phyloP scores from a whole-genome alignment of 1,140 invertebrate genomes.

The Macrostomum lignano region DNA sequence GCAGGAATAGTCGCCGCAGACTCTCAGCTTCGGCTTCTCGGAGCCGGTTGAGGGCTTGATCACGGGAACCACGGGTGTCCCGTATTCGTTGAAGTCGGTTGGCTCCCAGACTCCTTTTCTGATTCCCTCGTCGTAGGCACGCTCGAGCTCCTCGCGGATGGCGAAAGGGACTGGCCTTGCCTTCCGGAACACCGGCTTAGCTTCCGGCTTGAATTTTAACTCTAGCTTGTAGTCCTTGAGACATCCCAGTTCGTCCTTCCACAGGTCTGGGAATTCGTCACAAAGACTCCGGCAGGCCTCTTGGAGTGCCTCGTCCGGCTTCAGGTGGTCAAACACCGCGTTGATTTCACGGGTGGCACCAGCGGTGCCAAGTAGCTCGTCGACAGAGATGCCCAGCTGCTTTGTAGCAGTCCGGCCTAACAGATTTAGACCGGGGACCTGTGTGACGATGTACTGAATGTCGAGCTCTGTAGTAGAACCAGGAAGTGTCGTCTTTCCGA shows the following conservation, averaged over 20 bases:
- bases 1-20: conserved; percentile 3
- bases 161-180: not conserved
- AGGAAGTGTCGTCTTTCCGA: too few relatives aligned
- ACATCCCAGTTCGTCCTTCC: conserved; percentile 6
- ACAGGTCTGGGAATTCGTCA: conserved; percentile 6
- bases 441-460: too few relatives aligned
- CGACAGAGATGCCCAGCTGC: too few relatives aligned
- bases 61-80: conserved; percentile 5
- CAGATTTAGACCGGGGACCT: too few relatives aligned
- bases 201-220: conserved; percentile 8
- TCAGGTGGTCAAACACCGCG: too few relatives aligned
- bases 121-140: too few relatives aligned
- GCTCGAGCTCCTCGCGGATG: not conserved
- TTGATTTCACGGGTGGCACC: too few relatives aligned
- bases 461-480: too few relatives aligned
- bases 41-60: not conserved
- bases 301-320: too few relatives aligned
- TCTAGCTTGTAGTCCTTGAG: conserved; percentile 8
- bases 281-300: too few relatives aligned
- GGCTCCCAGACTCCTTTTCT: conserved; percentile 7
- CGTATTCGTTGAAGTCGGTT: not conserved
- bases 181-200: conserved; percentile 4
- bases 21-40: conserved; percentile 3
- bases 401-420: too few relatives aligned
- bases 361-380: too few relatives aligned